Evolutionary conservation across 2,888 invertebrate genomes (phyloP).

Genomic region (Philaethria dido): DNA sequence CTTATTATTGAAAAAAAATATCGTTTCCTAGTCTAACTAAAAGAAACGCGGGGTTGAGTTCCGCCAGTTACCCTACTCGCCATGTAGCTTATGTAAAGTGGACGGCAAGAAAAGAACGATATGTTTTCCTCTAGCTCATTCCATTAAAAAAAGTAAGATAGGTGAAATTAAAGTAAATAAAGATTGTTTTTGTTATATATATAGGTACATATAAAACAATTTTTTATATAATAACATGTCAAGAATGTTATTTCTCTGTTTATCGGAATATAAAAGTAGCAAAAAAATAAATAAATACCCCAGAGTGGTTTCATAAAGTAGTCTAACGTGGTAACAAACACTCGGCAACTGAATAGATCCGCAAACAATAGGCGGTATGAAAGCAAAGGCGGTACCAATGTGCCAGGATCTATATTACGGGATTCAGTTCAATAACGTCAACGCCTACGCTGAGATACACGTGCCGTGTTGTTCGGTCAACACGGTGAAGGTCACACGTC

Average conservation of each 20-base stretch:
- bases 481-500: slow-evolving; percentile 72
- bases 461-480: slow-evolving; percentile 67
- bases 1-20: too few species aligned
- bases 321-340: slow-evolving; percentile 2
- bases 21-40: too few species aligned
- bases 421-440: slow-evolving; percentile 49
- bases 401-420: slow-evolving; percentile 31
- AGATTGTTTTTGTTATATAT: too few species aligned
- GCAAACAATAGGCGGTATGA: slow-evolving; percentile 28
- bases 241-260: slow-evolving; percentile 3
- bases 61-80: too few species aligned
- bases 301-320: not conserved
- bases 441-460: slow-evolving; percentile 71
- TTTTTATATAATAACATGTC: not conserved
- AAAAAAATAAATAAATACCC: not conserved
- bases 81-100: too few species aligned
- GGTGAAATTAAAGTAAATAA: too few species aligned
- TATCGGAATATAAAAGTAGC: not conserved
- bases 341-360: slow-evolving; percentile 10
- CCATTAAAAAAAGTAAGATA: too few species aligned
- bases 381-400: slow-evolving; percentile 7
- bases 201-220: not conserved
- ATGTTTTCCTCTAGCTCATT: too few species aligned
- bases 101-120: too few species aligned
- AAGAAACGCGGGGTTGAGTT: too few species aligned